A percentile compares a stretch with the other conserved stretches of the same genome.
These are phyloP conservation scores for Blomia tropicalis DNA, from an alignment of 2,888 invertebrate genomes.

Conservation along the genomic window DNA sequence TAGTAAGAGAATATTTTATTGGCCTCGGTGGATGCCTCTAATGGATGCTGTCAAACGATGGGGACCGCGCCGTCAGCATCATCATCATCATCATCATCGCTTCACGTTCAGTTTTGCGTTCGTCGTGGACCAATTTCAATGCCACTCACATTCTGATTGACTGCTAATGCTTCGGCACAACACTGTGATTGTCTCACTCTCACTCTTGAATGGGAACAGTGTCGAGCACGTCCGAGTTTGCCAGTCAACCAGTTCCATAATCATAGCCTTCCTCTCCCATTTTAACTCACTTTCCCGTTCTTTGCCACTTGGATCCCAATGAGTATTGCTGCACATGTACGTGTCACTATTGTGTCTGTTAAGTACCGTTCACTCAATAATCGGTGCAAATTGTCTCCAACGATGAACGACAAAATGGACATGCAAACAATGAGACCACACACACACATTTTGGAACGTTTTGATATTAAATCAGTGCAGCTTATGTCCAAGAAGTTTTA, in stretches of 20 bases:
- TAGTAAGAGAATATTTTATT: slow-evolving; percentile 14
- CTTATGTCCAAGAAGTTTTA: no score
- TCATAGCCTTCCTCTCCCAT: neutral
- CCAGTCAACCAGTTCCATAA: no score
- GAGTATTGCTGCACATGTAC: neutral
- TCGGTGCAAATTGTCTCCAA: neutral
- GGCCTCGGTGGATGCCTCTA: slow-evolving; percentile 11
- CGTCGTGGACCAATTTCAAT: slow-evolving; percentile 10
- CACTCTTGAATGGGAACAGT: no score
- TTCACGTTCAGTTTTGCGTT: no score
- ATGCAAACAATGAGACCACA: no score
- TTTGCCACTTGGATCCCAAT: neutral
- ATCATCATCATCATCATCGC: no score
- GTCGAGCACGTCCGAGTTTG: no score
- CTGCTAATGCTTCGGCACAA: neutral
- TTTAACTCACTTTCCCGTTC: no score
- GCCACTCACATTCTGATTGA: slow-evolving; percentile 14
- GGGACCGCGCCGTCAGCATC: neutral
- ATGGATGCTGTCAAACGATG: slow-evolving; percentile 14
- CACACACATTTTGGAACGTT: neutral
- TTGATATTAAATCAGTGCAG: neutral
- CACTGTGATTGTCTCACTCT: neutral
- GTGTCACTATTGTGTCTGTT: neutral
- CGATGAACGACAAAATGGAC: neutral
- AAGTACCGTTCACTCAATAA: neutral